Evolutionary conservation across 2,797 vertebrate species (phyloP), one percentile per base, ranked within the genome.

Genomic region (Sebastes jordani): DNA sequence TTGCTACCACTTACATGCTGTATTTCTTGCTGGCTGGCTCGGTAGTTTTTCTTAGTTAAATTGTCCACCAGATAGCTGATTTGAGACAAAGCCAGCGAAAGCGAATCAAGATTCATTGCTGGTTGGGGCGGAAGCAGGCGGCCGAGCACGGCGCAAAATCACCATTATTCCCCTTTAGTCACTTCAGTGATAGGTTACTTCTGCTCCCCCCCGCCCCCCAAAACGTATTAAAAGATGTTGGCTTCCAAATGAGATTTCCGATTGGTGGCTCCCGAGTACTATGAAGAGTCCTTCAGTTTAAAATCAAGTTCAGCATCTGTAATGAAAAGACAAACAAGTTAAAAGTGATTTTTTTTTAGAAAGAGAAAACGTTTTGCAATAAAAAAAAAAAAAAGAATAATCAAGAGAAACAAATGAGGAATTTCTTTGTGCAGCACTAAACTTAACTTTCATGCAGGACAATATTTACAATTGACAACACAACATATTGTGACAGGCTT

Each of bases 61-160:
- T 99, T 99, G 97, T 99, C 99, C 97, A 99, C 99, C 97, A 99
- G 96, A 96, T 99, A 99, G 97, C 99, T 99, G 98, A 99, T 99
- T 99, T 99, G 98, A 99, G 99, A 99, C 98, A 99, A 99, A 98
- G 99, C 99, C 98, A 99, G 98, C 98, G 99, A 99, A 96, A 99
- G 98, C 98, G 99, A 99, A 95, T 99, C 99, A 99, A 99, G 99
- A 99, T 99, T 99, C 99, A 99, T 99, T 99, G 99, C 99, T 99
- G 98, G 96, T 99, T 95, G 97, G 98, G 98, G 98, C 98, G 97
- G 99, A 99, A 99, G 98, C 98, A 98, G 98, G 98, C 97, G 97
- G 98, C 98, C 98, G 99, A 98, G 99, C 97, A 97, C 97, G 98
- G 99, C 98, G 98, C 98, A 99, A 99, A 99, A 99, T 99, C 98